Evolutionary conservation across 2,888 invertebrate species (phyloP).

Genomic region (Merodon equestris): DNA sequence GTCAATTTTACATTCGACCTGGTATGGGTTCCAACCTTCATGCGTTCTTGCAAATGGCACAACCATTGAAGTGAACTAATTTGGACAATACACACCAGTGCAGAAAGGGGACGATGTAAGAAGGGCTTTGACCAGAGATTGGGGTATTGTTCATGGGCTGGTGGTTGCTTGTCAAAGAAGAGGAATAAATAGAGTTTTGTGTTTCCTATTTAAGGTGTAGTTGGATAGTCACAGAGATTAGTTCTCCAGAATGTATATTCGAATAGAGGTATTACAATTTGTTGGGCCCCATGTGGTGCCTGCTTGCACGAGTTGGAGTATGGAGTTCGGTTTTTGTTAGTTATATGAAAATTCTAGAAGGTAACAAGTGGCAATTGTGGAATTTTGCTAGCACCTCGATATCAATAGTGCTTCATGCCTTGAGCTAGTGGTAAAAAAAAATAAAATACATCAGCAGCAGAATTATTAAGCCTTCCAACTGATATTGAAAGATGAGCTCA

Average conservation of each 20-base stretch:
- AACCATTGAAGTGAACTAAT: conserved; percentile 53
- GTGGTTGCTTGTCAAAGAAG: conserved; percentile 1
- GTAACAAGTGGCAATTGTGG: too few species aligned
- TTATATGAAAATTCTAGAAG: too few species aligned
- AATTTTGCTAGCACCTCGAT: too few species aligned
- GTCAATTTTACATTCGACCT: conserved; percentile 19
- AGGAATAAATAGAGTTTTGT: conserved; percentile 35
- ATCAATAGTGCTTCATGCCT: too few species aligned
- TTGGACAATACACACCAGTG: conserved; percentile 18
- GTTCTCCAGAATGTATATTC: conserved; percentile 24
- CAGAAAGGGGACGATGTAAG: not conserved
- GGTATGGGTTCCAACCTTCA: conserved; percentile 25
- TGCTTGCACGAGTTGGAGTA: too few species aligned
- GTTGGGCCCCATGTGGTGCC: too few species aligned
- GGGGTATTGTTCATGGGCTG: not conserved
- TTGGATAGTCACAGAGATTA: conserved; percentile 42
- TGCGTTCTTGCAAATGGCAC: conserved; percentile 50
- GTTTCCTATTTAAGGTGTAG: conserved; percentile 17
- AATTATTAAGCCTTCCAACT: too few species aligned
- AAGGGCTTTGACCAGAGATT: not conserved
- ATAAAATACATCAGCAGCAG: too few species aligned
- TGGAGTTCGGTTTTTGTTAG: too few species aligned
- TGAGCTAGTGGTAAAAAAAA: too few species aligned
- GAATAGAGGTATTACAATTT: too few species aligned
- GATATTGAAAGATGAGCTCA: too few species aligned